Base-by-base conservation (phyloP, 1,140 invertebrate genomes). In the Papilio polyxenes region DNA sequence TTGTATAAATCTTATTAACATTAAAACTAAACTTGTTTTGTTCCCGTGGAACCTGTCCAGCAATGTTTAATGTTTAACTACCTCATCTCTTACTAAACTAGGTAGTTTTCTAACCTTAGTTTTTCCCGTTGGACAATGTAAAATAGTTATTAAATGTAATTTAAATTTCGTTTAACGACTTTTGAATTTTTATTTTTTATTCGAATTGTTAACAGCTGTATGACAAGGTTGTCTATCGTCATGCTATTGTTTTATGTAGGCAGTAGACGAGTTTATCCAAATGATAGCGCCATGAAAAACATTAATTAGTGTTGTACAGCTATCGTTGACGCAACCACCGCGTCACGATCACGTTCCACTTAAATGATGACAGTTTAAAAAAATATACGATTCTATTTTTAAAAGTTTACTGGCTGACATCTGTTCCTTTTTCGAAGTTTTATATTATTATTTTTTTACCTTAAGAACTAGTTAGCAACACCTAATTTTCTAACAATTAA, bases 191-290 rank as follows among this genome's bases (percentile, higher is more conserved):
- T 31, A 31, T 1, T 23, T 75, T 49, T 48, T 20, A 81, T 75
- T 75, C 74, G 3, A 75, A 51, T 75, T 80, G 20, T 65, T 83
- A 79, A 79, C 53, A 75, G 82, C 44, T 75, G 37, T 40, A 69
- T 40, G 44, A 56, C 85, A 86, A 86, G 82, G 85, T 83, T 82
- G 59, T 53, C 84, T 84, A 82, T 81, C 83, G 80, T 78, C 72
- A 81, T 74, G 82, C 83, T 81, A 84, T 85, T 85, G 83, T 85
- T 84, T 80, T 62, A 75, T 80, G 37, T 11, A 31, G 0, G 23
- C 23, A 31, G 23, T 31, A 59, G 48, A 17, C 37, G 75, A 23
- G n/a, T 51, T 11, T 53, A 20, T 77, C 49, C 75, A 49, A 77
- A 53, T 56, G 75, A 77, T 77, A 75, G 75, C 75, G 44, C 40